Base-by-base conservation (phyloP, 2,888 invertebrate species). In the Pemphredon lugubris region DNA sequence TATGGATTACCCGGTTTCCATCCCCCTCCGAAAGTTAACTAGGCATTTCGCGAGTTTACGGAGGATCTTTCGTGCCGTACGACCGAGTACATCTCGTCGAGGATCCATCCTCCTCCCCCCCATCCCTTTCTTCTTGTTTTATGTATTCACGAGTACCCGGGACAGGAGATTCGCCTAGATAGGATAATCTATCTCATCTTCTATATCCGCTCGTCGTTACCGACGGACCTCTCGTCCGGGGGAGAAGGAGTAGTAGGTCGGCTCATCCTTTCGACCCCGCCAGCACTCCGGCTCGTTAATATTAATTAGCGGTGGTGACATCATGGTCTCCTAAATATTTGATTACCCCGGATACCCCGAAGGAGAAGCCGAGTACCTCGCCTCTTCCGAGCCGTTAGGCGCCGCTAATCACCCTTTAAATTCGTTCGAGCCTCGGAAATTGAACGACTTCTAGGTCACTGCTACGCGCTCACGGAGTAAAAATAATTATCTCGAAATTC, bases 291-390 rank as follows among this genome's bases (percentile, higher is more conserved):
- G 47, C 74, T 81, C 79, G 75, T 84, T 77, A 75, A 83, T 84
- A 78, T 79, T 75, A 82, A 81, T 84, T 79, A 74, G 75, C 67
- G 74, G 13, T 66, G 68, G 72, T 77, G 73, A 77, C 75, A 78
- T 75, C 81, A 55, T 67, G 45, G 57, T 72, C 73, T 66, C 54
- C 77, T 79, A 75, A 83, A 81, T 82, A 78, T 81, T 83, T 83
- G 67, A 83, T 81, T 67, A 77, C 34, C 66, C 47, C 34, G 47
- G 59, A 68, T 68, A 66, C 18, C 30, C n/a, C 6, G 37, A n/a
- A 44, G 23, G 26, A 59, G 40, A n/a, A 54, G 23, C 44, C 16
- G 42, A 40, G 30, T 53, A 40, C 54, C 64, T 60, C 57, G 57
- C 47, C n/a, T 75, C 75, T 75, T 72, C 71, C 63, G 50, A 60